Evolutionary conservation across 2,113 vertebrate genomes (phyloP), one percentile per base, ranked within the genome.

Genomic region (Scopus umbretta): DNA sequence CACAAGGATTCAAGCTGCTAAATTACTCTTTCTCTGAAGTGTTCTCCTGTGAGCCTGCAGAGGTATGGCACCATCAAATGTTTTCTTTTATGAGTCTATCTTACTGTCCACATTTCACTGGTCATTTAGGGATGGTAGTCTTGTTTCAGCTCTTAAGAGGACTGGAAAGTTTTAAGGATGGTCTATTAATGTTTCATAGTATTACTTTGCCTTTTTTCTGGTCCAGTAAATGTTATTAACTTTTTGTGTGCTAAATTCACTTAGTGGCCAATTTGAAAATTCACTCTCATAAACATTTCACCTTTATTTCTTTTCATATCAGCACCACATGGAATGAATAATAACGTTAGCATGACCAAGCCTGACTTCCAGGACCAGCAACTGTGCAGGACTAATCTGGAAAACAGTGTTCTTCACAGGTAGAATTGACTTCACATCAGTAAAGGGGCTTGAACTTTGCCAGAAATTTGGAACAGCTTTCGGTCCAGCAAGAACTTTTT

Each of bases 121-220:
- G 62, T 32, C 34, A 25, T 82, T 93, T 96, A 85, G 80, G 15
- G 8, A 32, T 5, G 1, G 52, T 71, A 71, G 45, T 58, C 42
- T 79, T 82, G 55, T 93, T 95, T 95, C 53, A 82, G 11, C 42
- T 53, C 23, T 75, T 84, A 70, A 94, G 68, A 94, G 26, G 36
- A 49, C 34, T 58, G 22, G 42, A 86, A 96, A 79, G 3, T 85
- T 95, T 92, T 94, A 80, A 95, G 49, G 29, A 74, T 66, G 59
- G 19, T 72, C 42, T 94, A 43, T 91, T 93, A 92, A 80, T 40
- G 50, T 13, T 84, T 88, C 85, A 87, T 71, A 83, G 21, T 5
- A 90, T 91, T 90, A 73, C 63, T 85, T 93, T 76, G 32, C 49
- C 52, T 95, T 95, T 92, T 92, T 65, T 67, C n/a, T 80, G 38